phyloP scores from a whole-genome alignment of 2,888 invertebrate genomes.

The Rhingia campestris region DNA sequence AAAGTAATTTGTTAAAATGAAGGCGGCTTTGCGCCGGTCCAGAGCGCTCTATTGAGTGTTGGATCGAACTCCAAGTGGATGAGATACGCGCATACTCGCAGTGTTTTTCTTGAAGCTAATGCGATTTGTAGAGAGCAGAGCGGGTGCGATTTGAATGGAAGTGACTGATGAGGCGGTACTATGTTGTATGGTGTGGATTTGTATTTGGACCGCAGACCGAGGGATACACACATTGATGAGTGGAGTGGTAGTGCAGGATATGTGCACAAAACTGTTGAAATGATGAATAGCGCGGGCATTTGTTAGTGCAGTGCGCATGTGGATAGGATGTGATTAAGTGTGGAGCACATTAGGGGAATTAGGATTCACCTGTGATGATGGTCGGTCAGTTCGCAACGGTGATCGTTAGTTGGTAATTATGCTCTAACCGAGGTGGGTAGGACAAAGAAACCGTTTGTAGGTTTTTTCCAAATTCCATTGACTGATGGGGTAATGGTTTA shows the following conservation, averaged over 20 bases:
- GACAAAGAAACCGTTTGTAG: slow-evolving; percentile 57
- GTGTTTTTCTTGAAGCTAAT: slow-evolving; percentile 48
- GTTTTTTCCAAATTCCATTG: slow-evolving; percentile 60
- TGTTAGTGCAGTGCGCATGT: slow-evolving; percentile 44
- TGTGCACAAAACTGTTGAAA: slow-evolving; percentile 65
- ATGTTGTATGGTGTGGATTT: slow-evolving; percentile 52
- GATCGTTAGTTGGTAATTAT: slow-evolving; percentile 72
- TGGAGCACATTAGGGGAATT: slow-evolving; percentile 74
- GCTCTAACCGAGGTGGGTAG: slow-evolving; percentile 15
- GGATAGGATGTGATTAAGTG: slow-evolving; percentile 73
- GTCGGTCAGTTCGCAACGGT: slow-evolving; percentile 33
- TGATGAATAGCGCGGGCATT: slow-evolving; percentile 69
- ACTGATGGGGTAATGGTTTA: slow-evolving; percentile 50
- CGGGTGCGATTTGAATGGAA: slow-evolving; percentile 58
- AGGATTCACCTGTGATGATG: slow-evolving; percentile 71
- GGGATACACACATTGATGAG: slow-evolving; percentile 29
- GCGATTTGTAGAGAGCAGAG: slow-evolving; percentile 42
- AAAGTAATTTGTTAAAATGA: slow-evolving; percentile 74
- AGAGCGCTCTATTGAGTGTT: slow-evolving; percentile 46
- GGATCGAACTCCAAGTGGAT: slow-evolving; percentile 56
- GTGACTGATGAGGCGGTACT: slow-evolving; percentile 71
- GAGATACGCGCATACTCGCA: slow-evolving; percentile 16
- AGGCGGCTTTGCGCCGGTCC: slow-evolving; percentile 64
- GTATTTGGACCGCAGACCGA: slow-evolving; percentile 11
- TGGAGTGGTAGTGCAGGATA: slow-evolving; percentile 3